Evolutionary conservation across 1,140 invertebrate genomes (phyloP).

Genomic region (Drosophila tristis): DNA sequence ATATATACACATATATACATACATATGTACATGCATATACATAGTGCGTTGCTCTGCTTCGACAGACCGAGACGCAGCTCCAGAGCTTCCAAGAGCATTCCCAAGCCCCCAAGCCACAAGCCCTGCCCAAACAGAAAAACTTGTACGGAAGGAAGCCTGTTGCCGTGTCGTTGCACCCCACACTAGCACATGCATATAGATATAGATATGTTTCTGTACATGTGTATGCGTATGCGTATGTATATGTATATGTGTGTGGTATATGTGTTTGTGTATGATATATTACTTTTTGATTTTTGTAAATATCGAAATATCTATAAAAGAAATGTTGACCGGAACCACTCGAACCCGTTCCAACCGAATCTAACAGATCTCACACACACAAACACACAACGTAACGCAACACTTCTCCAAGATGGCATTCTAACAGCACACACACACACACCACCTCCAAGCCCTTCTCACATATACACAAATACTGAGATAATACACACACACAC

Average conservation of each 20-base stretch:
- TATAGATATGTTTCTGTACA: conserved; percentile 11
- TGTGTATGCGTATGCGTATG: conserved; percentile 30
- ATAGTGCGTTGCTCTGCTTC: conserved; percentile 53
- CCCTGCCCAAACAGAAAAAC: conserved; percentile 11
- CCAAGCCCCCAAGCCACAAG: not conserved
- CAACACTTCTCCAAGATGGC: conserved; percentile 33
- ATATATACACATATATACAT: conserved; percentile 30
- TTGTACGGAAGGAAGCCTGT: conserved; percentile 17
- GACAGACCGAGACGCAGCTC: conserved; percentile 35
- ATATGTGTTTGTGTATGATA: conserved; percentile 52
- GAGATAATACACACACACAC: conserved; percentile 11
- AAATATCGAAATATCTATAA: conserved; percentile 67
- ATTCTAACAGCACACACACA: conserved; percentile 30
- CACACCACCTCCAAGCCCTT: conserved; percentile 1
- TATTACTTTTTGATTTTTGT: conserved; percentile 84
- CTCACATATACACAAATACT: conserved; percentile 28
- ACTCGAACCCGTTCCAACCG: conserved; percentile 21
- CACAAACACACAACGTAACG: conserved; percentile 36
- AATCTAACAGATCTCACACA: conserved; percentile 32
- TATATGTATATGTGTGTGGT: conserved; percentile 22
- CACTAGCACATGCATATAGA: conserved; percentile 18
- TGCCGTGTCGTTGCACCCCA: conserved; percentile 26
- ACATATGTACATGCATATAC: conserved; percentile 55
- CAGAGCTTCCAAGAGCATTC: conserved; percentile 1
- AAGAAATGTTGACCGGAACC: conserved; percentile 10